These are phyloP conservation scores for Plecotus auritus DNA, from an alignment of 2,113 vertebrate genomes.

Conservation along the genomic window DNA sequence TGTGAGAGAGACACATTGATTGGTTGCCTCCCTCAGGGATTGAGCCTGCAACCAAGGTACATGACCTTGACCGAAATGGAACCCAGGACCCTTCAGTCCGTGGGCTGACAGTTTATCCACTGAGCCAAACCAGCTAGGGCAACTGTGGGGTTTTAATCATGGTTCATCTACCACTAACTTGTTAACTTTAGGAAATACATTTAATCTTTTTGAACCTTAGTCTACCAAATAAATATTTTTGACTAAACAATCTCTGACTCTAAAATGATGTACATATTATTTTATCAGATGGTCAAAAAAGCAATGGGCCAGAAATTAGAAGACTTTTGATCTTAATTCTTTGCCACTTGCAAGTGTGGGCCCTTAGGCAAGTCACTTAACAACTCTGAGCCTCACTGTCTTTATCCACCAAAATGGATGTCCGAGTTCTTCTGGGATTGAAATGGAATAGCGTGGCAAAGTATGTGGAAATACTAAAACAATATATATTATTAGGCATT, in stretches of 20 bases:
- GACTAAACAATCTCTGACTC: neutral
- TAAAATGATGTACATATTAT: neutral
- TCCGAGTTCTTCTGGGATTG: neutral
- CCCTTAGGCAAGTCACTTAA: neutral
- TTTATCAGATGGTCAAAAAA: neutral
- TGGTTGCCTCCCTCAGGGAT: neutral
- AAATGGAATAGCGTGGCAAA: neutral
- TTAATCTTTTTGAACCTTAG: neutral
- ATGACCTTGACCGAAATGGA: neutral
- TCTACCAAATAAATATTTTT: neutral
- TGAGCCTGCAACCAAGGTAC: neutral
- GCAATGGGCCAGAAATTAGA: neutral
- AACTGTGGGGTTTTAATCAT: neutral
- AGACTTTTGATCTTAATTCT: neutral
- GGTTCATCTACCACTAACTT: neutral
- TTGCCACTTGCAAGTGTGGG: neutral
- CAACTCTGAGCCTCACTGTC: neutral
- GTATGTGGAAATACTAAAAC: neutral
- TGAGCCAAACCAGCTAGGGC: neutral
- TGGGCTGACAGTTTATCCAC: neutral
- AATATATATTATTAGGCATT: neutral
- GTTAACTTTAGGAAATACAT: neutral
- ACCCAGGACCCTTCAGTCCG: neutral
- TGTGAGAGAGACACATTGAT: neutral
- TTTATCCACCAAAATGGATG: neutral